Percentiles rank a stretch among this genome's conserved stretches.
Evolutionary conservation across 2,888 invertebrate genomes (phyloP).

Genomic region (Aphrophora alni): DNA sequence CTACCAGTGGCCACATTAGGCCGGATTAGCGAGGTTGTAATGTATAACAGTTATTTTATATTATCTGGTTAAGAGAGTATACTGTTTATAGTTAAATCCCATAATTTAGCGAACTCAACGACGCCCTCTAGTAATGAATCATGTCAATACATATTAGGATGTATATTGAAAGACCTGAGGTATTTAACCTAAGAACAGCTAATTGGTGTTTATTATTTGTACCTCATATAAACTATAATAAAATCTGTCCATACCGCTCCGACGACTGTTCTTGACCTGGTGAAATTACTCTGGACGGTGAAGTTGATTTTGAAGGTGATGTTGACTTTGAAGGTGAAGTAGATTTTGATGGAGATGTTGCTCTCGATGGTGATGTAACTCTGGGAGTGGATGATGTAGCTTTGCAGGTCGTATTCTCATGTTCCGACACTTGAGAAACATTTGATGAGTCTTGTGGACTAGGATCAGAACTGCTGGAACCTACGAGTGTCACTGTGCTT

Average conservation of each 20-base stretch:
- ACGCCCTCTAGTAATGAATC: no score
- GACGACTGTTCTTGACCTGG: constrained; percentile 18
- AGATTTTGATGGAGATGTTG: constrained; percentile 22
- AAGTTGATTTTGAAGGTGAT: constrained; percentile 31
- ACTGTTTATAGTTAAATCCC: no score
- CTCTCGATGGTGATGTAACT: neutral
- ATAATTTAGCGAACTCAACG: no score
- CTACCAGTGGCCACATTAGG: no score
- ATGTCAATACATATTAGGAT: no score
- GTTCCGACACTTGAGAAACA: neutral
- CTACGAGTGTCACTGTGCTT: constrained; percentile 75
- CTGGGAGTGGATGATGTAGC: constrained; percentile 1
- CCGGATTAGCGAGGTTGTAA: no score
- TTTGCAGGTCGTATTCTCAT: neutral
- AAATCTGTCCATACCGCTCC: neutral
- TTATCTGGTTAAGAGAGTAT: no score
- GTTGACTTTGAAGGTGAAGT: constrained; percentile 20
- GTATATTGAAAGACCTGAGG: no score
- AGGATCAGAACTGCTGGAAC: constrained; percentile 59
- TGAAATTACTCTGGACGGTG: constrained; percentile 25
- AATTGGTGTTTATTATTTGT: no score
- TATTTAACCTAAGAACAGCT: no score
- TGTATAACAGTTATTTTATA: no score
- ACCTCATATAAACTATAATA: neutral
- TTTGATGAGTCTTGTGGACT: constrained; percentile 53